These are phyloP conservation scores for Heliconius hewitsoni DNA, from an alignment of 1,140 invertebrate genomes.

Conservation along the genomic window DNA sequence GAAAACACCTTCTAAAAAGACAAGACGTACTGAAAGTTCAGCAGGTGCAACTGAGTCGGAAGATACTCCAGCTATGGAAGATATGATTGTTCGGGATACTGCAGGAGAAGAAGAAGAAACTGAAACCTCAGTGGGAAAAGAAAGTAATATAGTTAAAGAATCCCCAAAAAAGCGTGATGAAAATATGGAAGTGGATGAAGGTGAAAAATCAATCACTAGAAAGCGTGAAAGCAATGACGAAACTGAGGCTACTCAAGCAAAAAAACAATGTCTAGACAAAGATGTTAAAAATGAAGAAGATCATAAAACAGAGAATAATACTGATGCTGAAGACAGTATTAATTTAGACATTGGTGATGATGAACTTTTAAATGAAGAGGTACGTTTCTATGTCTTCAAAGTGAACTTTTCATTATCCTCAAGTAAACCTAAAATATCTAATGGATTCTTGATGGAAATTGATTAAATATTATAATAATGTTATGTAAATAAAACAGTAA, in stretches of 20 bases:
- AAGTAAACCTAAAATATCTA: constrained; percentile 50
- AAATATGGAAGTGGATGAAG: constrained; percentile 64
- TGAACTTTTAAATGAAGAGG: constrained; percentile 90
- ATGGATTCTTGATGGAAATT: constrained; percentile 70
- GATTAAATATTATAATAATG: constrained; percentile 48
- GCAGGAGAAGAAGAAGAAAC: constrained; percentile 72
- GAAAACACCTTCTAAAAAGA: constrained; percentile 74
- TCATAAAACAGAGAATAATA: constrained; percentile 74
- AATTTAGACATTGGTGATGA: constrained; percentile 91
- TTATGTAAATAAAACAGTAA: constrained; percentile 30
- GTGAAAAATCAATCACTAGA: constrained; percentile 52
- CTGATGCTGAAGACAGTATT: constrained; percentile 89
- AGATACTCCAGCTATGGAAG: constrained; percentile 71
- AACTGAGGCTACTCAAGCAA: constrained; percentile 62
- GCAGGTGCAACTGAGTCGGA: constrained; percentile 59
- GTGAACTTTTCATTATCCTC: constrained; percentile 64
- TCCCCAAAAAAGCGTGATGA: constrained; percentile 45
- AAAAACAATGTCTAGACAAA: constrained; percentile 71
- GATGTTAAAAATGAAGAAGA: constrained; percentile 65
- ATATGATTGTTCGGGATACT: constrained; percentile 78
- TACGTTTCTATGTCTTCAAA: constrained; percentile 78
- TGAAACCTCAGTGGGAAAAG: constrained; percentile 48
- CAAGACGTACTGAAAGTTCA: constrained; percentile 62
- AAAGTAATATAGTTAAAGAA: constrained; percentile 33
- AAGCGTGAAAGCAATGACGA: constrained; percentile 72